Conservation (phyloP, 2,888 invertebrate species). For the Agonopterix subpropinquella region DNA sequence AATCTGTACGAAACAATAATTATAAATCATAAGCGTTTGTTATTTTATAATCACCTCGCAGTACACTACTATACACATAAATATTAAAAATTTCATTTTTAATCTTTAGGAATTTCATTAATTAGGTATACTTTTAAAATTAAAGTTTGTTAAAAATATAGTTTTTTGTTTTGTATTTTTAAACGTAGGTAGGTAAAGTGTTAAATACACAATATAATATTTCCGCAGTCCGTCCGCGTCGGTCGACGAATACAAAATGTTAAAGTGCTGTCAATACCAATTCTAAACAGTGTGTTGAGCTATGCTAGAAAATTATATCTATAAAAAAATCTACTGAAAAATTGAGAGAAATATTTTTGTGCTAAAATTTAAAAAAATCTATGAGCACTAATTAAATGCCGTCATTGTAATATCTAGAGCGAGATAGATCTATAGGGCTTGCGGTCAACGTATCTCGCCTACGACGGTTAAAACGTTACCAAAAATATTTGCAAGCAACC, state of each 20-base stretch:
- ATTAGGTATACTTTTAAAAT: slow-evolving; percentile 65
- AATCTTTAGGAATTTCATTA: slow-evolving; percentile 70
- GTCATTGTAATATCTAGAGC: slow-evolving; percentile 43
- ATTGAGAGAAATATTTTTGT: slow-evolving; percentile 51
- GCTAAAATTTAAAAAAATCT: slow-evolving; percentile 54
- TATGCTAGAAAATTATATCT: slow-evolving; percentile 45
- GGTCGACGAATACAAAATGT: slow-evolving; percentile 10
- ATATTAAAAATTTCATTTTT: slow-evolving; percentile 67
- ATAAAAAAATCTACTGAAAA: slow-evolving; percentile 46
- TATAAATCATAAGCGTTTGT: slow-evolving; percentile 56
- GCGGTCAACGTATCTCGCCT: background rate
- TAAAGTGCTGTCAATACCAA: slow-evolving; percentile 31
- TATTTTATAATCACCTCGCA: slow-evolving; percentile 53
- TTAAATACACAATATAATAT: slow-evolving; percentile 26
- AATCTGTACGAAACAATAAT: slow-evolving; percentile 41
- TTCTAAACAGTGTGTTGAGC: slow-evolving; percentile 42
- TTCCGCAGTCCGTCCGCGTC: slow-evolving; percentile 36
- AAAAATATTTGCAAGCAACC: slow-evolving; percentile 62
- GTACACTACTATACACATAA: slow-evolving; percentile 67
- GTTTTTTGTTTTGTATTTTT: slow-evolving; percentile 57
- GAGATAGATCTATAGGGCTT: slow-evolving; percentile 26
- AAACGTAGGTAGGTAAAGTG: slow-evolving; percentile 54
- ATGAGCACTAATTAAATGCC: slow-evolving; percentile 62
- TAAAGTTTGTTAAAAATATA: slow-evolving; percentile 72
- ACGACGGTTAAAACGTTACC: slow-evolving; percentile 43